Percentiles rank a stretch among this genome's conserved stretches.
Evolutionary conservation across 2,113 vertebrate species (phyloP).

Genomic region (Irena cyanogastra): DNA sequence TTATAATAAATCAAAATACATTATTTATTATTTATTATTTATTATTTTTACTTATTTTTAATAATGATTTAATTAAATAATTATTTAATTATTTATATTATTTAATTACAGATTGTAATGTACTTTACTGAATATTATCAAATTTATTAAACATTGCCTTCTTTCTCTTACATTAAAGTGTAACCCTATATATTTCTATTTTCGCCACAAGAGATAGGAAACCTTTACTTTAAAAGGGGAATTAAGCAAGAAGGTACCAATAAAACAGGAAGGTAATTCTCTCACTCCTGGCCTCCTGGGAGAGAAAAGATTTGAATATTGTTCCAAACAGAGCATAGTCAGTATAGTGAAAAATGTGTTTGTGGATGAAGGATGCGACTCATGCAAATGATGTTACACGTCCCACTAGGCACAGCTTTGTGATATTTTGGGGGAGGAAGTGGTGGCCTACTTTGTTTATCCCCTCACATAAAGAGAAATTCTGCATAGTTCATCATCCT

Average conservation of each 20-base stretch:
- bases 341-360: slow-evolving; percentile 2
- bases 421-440: slow-evolving; percentile 26
- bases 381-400: slow-evolving; percentile 2
- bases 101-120: not conserved
- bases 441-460: not conserved
- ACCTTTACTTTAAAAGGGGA: not conserved
- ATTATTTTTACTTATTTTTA: no score
- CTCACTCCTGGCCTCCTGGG: not conserved
- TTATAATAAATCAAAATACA: not conserved
- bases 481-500: not conserved
- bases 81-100: no score
- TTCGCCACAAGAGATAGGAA: not conserved
- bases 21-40: no score
- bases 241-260: not conserved
- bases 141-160: not conserved
- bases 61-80: no score
- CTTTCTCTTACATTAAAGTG: not conserved
- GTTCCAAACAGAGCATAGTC: not conserved
- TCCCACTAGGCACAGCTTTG: not conserved
- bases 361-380: not conserved
- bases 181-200: not conserved
- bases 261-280: not conserved
- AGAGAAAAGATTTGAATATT: slow-evolving; percentile 7
- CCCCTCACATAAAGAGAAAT: not conserved
- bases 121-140: not conserved